These are phyloP conservation scores for Clarias pachynema DNA, from an alignment of 2,797 vertebrate species.

Conservation along the genomic window DNA sequence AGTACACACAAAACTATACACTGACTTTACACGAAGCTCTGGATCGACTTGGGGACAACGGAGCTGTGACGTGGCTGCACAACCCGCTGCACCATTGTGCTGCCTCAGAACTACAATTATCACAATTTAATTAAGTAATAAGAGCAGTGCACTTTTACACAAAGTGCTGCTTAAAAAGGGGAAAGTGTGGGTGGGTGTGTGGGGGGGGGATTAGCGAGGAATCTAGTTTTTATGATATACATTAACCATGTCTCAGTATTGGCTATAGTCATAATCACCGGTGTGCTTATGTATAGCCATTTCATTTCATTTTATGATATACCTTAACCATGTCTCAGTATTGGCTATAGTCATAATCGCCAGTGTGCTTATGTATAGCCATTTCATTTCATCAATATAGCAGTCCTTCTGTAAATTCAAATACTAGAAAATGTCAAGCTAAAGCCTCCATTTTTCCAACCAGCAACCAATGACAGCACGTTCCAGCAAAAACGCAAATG, in stretches of 20 bases:
- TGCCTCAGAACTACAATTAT: constrained; percentile 20
- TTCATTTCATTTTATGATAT: constrained; percentile 13
- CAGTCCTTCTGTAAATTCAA: neutral
- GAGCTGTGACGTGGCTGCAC: too few species aligned
- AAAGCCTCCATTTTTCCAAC: constrained; percentile 20
- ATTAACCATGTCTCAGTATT: neutral
- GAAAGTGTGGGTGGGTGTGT: too few species aligned
- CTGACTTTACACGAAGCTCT: neutral
- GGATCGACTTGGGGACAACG: neutral
- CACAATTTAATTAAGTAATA: constrained; percentile 39
- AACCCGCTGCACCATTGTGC: neutral
- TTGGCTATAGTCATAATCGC: neutral
- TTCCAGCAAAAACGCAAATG: neutral
- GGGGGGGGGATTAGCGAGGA: too few species aligned
- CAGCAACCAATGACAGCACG: neutral
- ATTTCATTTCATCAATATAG: constrained; percentile 20
- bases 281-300: neutral
- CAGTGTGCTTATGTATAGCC: neutral
- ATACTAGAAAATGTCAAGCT: neutral
- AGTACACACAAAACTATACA: neutral
- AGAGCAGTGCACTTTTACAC: constrained; percentile 1
- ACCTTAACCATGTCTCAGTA: neutral
- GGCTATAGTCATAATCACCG: neutral
- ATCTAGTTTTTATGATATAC: constrained; percentile 5
- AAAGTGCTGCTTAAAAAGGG: constrained; percentile 9